Base-by-base conservation (phyloP, 1,140 invertebrate species). In the Caligus rogercresseyi region DNA sequence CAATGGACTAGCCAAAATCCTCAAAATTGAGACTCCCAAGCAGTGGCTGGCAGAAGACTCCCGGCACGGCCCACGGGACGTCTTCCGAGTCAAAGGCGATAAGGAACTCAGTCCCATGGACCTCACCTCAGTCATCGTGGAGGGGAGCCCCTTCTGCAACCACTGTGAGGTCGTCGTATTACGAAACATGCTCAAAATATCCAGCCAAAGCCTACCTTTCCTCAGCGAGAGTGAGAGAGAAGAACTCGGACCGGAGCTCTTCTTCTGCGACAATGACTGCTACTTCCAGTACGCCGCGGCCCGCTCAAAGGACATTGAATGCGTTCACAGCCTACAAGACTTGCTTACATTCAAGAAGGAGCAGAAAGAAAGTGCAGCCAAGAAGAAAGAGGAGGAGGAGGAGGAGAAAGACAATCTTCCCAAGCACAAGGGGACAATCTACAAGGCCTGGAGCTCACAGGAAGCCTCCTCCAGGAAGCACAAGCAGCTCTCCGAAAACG, bases 101-200 rank as follows among this genome's bases (percentile, higher is more conserved):
- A 31, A 31, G 16, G 25, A 43, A 71, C 13, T 72, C 57, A 31
- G 62, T 60, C 61, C 52, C 54, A 21, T 88, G 63, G 87, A 91
- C 71, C 88, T 93, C 67, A 88, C 92, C 72, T 87, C 84, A 68
- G 85, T 93, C 68, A 74, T 93, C 15, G 89, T 89, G 71, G 71
- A 74, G 18, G 86, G 87, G 52, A 85, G 85, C 0, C 89, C 87
- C 70, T 92, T 92, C 72, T 95, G 91, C 73, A 79, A 84, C 25
- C 86, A 90, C 69, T 95, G 89, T 74, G 88, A 92, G 71, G 83
- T 89, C 54, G 84, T 89, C 14, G 87, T 93, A 67, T 74, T 89
- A 56, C 86, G 84, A 72, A 84, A 82, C 66, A 76, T 84, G 21
- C 67, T 74, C 54, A 77, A 66, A 25, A 66, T 66, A 21, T 61